A percentile compares a stretch with the other conserved stretches of the same genome.
phyloP scores from a whole-genome alignment of 2,888 invertebrate species.

The Imbricaverruca yamaguchii region DNA sequence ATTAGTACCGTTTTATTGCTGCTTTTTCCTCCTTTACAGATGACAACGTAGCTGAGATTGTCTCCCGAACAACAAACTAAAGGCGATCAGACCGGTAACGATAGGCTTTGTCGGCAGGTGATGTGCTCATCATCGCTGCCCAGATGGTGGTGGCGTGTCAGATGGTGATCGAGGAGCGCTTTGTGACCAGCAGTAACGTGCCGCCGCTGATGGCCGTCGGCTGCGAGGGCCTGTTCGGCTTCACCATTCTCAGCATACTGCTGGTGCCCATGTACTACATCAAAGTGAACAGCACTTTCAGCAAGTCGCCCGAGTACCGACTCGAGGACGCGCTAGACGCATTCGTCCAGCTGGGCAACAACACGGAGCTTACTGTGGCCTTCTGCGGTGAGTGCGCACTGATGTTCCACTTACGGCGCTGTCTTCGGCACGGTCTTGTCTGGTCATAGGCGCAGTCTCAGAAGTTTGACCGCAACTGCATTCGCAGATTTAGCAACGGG shows the following conservation, averaged over 20 bases:
- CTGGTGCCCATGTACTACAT: constrained; percentile 75
- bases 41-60: too few species aligned
- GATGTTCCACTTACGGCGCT: constrained; percentile 23
- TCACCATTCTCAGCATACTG: constrained; percentile 52
- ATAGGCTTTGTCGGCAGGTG: constrained; percentile 40
- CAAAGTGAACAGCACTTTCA: constrained; percentile 65
- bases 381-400: constrained; percentile 50
- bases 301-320: constrained; percentile 61
- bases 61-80: too few species aligned
- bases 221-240: constrained; percentile 82
- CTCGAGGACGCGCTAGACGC: constrained; percentile 82
- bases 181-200: constrained; percentile 71
- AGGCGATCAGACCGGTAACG: too few species aligned
- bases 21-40: too few species aligned
- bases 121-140: constrained; percentile 52
- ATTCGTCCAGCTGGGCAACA: constrained; percentile 68
- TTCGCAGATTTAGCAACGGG: too few species aligned
- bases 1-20: too few species aligned
- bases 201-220: constrained; percentile 86
- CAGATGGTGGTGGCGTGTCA: constrained; percentile 72
- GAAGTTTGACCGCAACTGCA: too few species aligned
- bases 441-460: too few species aligned
- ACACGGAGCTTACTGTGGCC: constrained; percentile 54
- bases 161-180: constrained; percentile 93
- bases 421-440: too few species aligned